Evolutionary conservation across 2,797 vertebrate species (phyloP), one percentile per base, ranked within the genome.

Genomic region (Simalia tracyae): DNA sequence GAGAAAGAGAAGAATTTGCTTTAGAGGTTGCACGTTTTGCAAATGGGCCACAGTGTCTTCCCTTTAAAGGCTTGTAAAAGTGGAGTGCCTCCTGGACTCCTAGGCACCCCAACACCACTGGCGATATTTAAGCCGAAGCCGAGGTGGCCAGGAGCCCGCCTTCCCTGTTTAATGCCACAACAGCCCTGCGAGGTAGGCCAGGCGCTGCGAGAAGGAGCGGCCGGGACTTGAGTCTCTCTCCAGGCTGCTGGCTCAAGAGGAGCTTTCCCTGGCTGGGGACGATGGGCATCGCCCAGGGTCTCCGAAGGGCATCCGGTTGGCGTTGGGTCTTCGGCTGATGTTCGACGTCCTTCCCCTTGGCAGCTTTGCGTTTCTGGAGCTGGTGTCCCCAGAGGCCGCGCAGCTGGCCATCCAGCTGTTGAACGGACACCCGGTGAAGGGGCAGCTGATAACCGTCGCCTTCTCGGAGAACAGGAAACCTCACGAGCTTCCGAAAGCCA

Each of bases 321-420:
- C 4, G 28, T 3, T n/a, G 24, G 2, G 0, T 19, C 15, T 31
- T 36, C 5, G 11, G 31, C 42, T 76, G 3, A 9, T 22, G 22
- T 42, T 42, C 7, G 22, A 8, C 59, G 3, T 59, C 57, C 57
- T 15, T 59, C 15, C 84, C 0, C 6, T 26, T 31, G 0, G 0
- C 86, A 95, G 94, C 72, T 94, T 90, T 0, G 64, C 84, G 0
- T 93, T 94, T 28, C 85, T 92, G 2, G 93, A 93, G 0, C 14
- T 95, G 89, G 85, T 88, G 36, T 89, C 89, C 0, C 0, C 19
- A 0, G 57, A 92, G 61, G 56, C 72, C 0, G 93, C 85, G 4
- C 90, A 59, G 0, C 66, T 88, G 0, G 92, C 89, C 0, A 3
- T 93, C 42, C 72, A 17, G 90, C 59, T 61, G 7, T 84, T 93